Percentiles rank a stretch among this genome's conserved stretches.
These are phyloP conservation scores for Limnodromus scolopaceus DNA, from an alignment of 2,797 vertebrate species.

Conservation along the genomic window DNA sequence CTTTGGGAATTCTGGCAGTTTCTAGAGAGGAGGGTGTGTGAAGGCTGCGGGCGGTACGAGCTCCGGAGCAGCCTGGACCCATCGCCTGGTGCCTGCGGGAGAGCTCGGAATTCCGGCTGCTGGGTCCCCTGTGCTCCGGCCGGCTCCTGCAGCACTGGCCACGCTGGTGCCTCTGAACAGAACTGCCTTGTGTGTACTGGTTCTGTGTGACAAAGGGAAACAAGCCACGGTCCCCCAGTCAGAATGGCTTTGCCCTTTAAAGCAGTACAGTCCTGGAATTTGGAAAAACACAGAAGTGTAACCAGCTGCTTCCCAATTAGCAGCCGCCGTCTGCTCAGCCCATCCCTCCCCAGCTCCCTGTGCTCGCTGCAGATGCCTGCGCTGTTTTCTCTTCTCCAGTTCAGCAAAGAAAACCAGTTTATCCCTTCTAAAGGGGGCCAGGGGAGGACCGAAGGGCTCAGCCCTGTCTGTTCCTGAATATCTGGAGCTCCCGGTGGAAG, in stretches of 20 bases:
- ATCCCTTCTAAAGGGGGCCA: neutral
- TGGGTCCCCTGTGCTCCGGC: neutral
- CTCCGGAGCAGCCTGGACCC: neutral
- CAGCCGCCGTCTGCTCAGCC: neutral
- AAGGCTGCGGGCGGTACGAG: neutral
- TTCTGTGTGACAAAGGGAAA: neutral
- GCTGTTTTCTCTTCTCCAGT: neutral
- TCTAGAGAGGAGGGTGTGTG: neutral
- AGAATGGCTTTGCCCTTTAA: neutral
- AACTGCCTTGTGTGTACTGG: accelerated
- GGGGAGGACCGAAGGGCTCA: neutral
- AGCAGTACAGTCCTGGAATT: neutral
- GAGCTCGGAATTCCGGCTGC: accelerated
- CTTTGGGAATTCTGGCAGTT: neutral
- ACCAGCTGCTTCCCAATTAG: neutral
- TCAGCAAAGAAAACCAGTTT: neutral
- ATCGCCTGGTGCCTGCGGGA: accelerated
- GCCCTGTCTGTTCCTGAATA: neutral
- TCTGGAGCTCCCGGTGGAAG: neutral
- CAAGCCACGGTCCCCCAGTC: accelerated
- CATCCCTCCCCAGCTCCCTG: neutral
- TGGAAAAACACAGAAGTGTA: neutral
- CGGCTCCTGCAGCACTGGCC: neutral
- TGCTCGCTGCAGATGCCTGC: neutral
- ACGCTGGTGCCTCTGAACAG: accelerated